Percentiles rank a stretch among this genome's conserved stretches.
Evolutionary conservation across 2,888 invertebrate species (phyloP).

Genomic region (Phaonia tiefii): DNA sequence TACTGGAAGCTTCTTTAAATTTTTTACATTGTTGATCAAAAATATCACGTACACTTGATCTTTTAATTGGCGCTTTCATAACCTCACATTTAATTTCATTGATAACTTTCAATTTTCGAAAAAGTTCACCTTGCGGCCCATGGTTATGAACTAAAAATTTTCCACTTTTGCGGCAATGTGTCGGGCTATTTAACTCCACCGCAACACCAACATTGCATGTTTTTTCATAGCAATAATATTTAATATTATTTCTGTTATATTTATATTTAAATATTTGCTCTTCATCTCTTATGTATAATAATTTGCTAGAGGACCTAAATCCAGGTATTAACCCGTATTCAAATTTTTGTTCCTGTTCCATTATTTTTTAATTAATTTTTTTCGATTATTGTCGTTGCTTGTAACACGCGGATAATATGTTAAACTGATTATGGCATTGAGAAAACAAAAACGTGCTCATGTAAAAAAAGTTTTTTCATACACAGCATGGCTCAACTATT

Average conservation of each 20-base stretch:
- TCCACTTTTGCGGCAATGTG: conserved; percentile 36
- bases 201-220: conserved; percentile 38
- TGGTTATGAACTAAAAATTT: conserved; percentile 31
- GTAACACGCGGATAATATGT: conserved; percentile 35
- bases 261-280: conserved; percentile 41
- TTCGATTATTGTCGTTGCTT: neutral
- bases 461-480: no score
- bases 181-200: conserved; percentile 18
- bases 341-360: neutral
- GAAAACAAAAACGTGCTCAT: no score
- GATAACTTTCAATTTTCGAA: conserved; percentile 32
- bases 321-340: conserved; percentile 21
- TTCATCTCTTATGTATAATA: conserved; percentile 38
- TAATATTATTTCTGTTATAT: conserved; percentile 28
- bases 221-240: conserved; percentile 44
- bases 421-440: no score
- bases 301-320: conserved; percentile 40
- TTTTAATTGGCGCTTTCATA: conserved; percentile 36
- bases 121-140: conserved; percentile 14
- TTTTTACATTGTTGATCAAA: conserved; percentile 40
- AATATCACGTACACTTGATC: conserved; percentile 41
- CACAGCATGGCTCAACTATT: no score
- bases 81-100: conserved; percentile 40
- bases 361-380: neutral
- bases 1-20: conserved; percentile 35